Base-by-base conservation (phyloP, 2,113 vertebrate species). In the Lagenorhynchus albirostris region DNA sequence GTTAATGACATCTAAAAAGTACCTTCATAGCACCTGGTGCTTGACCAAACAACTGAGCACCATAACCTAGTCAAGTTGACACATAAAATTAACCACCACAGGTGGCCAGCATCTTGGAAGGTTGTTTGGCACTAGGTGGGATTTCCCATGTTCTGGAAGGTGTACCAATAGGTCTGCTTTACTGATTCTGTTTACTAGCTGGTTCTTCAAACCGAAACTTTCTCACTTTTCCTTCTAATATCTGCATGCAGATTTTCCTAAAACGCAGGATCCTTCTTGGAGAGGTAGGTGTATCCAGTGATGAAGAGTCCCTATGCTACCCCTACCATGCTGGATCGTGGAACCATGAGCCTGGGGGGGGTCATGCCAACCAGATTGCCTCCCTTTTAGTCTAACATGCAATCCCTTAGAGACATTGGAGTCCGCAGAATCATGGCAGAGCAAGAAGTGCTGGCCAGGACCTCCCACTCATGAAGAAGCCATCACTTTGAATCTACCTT, bases 391-490 rank as follows among this genome's bases (percentile, higher is more conserved):
- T 93, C 99, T 99, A 79, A 99, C 98, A 18, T 99, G 99, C 93
- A 98, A 98, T 96, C 99, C 98, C 98, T 99, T 99, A 95, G 99
- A 99, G 98, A 99, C 99, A 96, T 98, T 99, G 10, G 99, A 99
- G 98, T 99, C 99, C 98, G 99, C 99, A 20, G 99, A 99, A 98
- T 99, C 99, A 79, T 99, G 99, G 96, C 99, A 99, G 97, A 99
- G 98, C 98, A 99, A 98, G 96, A 99, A 99, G 0, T 99, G 99
- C 98, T 99, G 99, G 99, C 99, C 99, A 99, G 96, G 98, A 99
- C 99, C 99, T 98, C 96, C 99, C 99, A 89, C 99, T 99, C 98
- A 99, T 99, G 98, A 99, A 99, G 98, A 99, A 99, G 81, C 99
- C 99, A 98, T 99, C 99, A 99, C 99, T 68, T 99, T 98, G 89